A percentile compares a stretch with the other conserved stretches of the same genome.
Evolutionary conservation across 2,888 invertebrate species (phyloP).

Genomic region (Gasteruption jaculator): DNA sequence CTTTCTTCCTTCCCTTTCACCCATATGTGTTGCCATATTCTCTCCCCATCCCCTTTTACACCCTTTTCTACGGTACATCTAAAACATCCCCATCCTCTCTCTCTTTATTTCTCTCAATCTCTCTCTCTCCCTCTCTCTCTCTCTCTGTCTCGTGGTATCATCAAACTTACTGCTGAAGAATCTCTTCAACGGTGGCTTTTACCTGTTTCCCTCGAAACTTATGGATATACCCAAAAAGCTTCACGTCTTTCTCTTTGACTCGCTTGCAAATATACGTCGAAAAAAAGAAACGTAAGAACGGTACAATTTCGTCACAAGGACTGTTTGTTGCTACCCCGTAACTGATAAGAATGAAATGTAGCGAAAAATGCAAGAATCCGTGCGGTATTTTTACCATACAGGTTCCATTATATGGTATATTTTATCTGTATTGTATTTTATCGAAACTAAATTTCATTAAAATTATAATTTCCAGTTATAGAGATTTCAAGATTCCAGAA

Average conservation of each 20-base stretch:
- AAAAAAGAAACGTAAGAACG: neutral
- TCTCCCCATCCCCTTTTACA: constrained; percentile 7
- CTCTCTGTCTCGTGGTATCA: constrained; percentile 14
- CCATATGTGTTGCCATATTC: too few species aligned
- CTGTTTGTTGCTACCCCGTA: too few species aligned
- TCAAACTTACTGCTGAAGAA: constrained; percentile 13
- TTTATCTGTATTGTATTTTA: too few species aligned
- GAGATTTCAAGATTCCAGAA: too few species aligned
- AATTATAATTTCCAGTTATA: too few species aligned
- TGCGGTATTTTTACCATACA: too few species aligned
- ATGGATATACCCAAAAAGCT: constrained; percentile 19
- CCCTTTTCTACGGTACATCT: too few species aligned
- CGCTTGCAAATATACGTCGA: neutral
- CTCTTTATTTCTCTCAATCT: constrained; percentile 27
- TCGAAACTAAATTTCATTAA: too few species aligned
- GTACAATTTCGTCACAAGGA: neutral
- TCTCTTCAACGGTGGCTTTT: too few species aligned
- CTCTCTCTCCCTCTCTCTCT: constrained; percentile 17
- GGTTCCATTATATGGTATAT: too few species aligned
- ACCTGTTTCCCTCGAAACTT: constrained; percentile 14
- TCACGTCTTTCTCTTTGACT: constrained; percentile 1
- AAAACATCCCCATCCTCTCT: constrained; percentile 18
- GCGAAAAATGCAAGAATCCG: too few species aligned
- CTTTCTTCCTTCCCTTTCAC: constrained; percentile 9
- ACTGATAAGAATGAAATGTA: too few species aligned